phyloP scores from a whole-genome alignment of 2,113 vertebrate genomes.

The Taurulus bubalis region DNA sequence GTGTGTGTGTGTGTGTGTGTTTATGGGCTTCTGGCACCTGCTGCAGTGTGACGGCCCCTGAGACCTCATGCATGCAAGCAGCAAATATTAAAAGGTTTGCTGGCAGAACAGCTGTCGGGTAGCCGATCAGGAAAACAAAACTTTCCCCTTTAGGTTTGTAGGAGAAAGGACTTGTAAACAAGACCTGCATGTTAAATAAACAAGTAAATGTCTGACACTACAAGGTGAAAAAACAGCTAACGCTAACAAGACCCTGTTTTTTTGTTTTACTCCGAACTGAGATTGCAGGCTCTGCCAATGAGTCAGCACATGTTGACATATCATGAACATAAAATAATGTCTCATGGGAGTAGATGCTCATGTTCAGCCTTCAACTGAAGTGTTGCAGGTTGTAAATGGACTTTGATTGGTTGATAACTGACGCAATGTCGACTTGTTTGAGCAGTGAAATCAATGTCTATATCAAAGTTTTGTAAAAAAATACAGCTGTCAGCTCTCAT shows the following conservation, averaged over 20 bases:
- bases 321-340: no score
- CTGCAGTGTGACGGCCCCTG: slow-evolving; percentile 58
- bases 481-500: neutral
- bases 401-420: neutral
- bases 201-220: slow-evolving; percentile 8
- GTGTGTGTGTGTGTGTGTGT: slow-evolving; percentile 10
- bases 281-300: neutral
- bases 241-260: no score
- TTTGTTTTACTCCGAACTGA: no score
- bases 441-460: neutral
- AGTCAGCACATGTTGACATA: neutral
- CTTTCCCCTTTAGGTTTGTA: slow-evolving; percentile 42
- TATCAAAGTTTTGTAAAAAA: neutral
- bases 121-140: slow-evolving; percentile 45
- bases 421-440: neutral
- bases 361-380: neutral
- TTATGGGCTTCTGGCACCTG: slow-evolving; percentile 70
- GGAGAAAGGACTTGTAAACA: slow-evolving; percentile 39
- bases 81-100: slow-evolving; percentile 71
- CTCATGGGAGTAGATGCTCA: neutral
- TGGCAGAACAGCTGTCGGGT: slow-evolving; percentile 75
- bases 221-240: no score
- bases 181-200: slow-evolving; percentile 3
- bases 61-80: slow-evolving; percentile 58
- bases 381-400: neutral